Conservation (phyloP, 2,113 vertebrate species). For the Hipposideros armiger region DNA sequence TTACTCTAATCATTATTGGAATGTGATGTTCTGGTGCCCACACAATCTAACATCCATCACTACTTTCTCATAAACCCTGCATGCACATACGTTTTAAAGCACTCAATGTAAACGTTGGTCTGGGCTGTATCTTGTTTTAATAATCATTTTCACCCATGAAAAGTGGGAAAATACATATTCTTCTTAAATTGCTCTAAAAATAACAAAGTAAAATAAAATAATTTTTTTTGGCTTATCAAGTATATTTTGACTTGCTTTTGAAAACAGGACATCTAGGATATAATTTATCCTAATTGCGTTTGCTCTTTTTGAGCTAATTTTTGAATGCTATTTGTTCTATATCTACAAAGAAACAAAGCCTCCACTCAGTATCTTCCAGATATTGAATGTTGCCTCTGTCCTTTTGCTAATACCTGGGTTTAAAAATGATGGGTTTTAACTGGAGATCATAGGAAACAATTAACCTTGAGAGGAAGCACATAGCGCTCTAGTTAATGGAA, state of each 20-base stretch:
- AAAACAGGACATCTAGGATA: neutral
- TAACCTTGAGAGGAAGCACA: conserved; percentile 59
- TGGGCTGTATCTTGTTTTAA: neutral
- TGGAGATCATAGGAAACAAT: conserved; percentile 63
- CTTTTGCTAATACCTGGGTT: conserved; percentile 27
- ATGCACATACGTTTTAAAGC: neutral
- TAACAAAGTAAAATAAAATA: neutral
- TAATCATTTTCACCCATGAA: neutral
- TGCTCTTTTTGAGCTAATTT: neutral
- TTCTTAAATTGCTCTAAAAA: neutral
- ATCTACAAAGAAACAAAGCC: neutral
- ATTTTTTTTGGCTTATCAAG: neutral
- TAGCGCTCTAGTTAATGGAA: conserved; percentile 45
- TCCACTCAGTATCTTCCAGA: neutral
- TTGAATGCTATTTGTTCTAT: neutral
- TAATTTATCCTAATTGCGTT: conserved; percentile 37
- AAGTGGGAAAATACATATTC: neutral
- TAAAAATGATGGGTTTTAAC: conserved; percentile 60
- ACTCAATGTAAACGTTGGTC: conserved; percentile 32
- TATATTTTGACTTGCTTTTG: neutral
- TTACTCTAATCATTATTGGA: conserved; percentile 71
- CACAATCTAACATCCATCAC: conserved; percentile 39
- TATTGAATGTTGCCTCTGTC: neutral
- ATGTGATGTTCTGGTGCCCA: conserved; percentile 51
- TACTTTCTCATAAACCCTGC: conserved; percentile 3